Evolutionary conservation across 37 sponge, comb jelly and placozoan species (phyloP).

Genomic region (Crambe crambe): DNA sequence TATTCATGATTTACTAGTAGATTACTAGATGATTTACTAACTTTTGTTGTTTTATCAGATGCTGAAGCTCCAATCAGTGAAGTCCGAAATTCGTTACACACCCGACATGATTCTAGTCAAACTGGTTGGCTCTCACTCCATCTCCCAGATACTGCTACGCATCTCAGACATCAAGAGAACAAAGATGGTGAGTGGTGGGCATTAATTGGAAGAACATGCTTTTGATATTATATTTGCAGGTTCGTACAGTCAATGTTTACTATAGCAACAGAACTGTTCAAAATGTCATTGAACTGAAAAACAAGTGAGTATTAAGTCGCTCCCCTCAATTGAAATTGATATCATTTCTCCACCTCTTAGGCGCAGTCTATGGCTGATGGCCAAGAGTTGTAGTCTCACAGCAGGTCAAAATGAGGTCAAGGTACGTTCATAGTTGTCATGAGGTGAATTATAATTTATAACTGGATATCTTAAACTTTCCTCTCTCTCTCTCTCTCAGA

Average conservation of each 20-base stretch:
- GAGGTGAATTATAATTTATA: too few species aligned
- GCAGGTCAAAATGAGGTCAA: slow-evolving; percentile 89
- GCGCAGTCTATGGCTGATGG: slow-evolving; percentile 77
- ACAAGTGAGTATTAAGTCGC: slow-evolving; percentile 79
- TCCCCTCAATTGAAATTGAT: not conserved
- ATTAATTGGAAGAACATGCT: not conserved
- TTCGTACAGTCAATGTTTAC: slow-evolving; percentile 85
- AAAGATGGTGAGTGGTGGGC: slow-evolving; percentile 81
- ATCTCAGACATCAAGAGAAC: slow-evolving; percentile 83
- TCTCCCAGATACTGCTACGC: slow-evolving; percentile 65
- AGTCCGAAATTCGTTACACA: slow-evolving; percentile 82
- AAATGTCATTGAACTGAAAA: slow-evolving; percentile 90
- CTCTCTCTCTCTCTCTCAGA: too few species aligned
- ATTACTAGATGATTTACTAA: too few species aligned
- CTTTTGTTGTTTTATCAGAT: slow-evolving; percentile 16
- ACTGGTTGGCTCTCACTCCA: slow-evolving; percentile 65
- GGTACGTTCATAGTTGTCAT: too few species aligned
- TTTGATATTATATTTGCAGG: too few species aligned
- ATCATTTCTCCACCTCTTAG: slow-evolving; percentile 18
- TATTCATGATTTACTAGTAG: too few species aligned
- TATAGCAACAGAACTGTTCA: slow-evolving; percentile 87
- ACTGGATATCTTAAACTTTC: not conserved
- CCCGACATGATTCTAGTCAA: slow-evolving; percentile 83
- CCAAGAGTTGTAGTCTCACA: slow-evolving; percentile 53
- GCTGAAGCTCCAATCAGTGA: slow-evolving; percentile 73